Evolutionary conservation across 2,797 vertebrate genomes (phyloP).

Genomic region (Pseudopleuronectes americanus): DNA sequence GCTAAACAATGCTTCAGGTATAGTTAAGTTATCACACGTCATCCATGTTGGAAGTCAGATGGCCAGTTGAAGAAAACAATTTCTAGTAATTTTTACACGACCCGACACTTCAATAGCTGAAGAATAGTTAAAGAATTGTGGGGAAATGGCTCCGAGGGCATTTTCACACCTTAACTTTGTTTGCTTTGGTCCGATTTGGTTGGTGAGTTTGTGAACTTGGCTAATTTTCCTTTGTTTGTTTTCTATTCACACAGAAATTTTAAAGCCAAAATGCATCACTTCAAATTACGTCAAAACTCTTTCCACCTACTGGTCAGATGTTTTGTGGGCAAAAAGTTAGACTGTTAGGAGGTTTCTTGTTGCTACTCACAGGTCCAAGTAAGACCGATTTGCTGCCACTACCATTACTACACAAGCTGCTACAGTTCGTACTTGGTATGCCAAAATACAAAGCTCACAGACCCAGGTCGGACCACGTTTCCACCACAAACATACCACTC

Average conservation of each 20-base stretch:
- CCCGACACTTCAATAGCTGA: slow-evolving; percentile 31
- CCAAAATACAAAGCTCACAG: neutral
- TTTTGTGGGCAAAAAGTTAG: neutral
- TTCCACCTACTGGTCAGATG: neutral
- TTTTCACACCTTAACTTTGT: neutral
- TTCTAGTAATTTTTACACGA: slow-evolving; percentile 17
- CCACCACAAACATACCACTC: neutral
- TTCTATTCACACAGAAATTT: neutral
- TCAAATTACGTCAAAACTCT: neutral
- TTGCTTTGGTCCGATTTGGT: neutral
- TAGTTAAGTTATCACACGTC: slow-evolving; percentile 40
- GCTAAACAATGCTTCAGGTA: slow-evolving; percentile 50
- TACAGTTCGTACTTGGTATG: neutral
- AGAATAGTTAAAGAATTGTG: slow-evolving; percentile 12
- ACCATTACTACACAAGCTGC: neutral
- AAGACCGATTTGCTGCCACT: neutral
- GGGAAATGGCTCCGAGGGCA: neutral
- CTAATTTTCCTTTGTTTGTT: neutral
- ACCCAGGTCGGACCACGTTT: neutral
- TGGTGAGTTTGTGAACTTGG: neutral
- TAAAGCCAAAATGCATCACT: neutral
- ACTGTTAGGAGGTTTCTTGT: neutral
- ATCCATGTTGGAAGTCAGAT: slow-evolving; percentile 36
- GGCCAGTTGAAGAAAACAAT: slow-evolving; percentile 13
- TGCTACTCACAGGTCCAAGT: neutral